Percentiles rank a stretch among this genome's conserved stretches.
These are phyloP conservation scores for Teleiodes luculella DNA, from an alignment of 2,888 invertebrate genomes.

Conservation along the genomic window DNA sequence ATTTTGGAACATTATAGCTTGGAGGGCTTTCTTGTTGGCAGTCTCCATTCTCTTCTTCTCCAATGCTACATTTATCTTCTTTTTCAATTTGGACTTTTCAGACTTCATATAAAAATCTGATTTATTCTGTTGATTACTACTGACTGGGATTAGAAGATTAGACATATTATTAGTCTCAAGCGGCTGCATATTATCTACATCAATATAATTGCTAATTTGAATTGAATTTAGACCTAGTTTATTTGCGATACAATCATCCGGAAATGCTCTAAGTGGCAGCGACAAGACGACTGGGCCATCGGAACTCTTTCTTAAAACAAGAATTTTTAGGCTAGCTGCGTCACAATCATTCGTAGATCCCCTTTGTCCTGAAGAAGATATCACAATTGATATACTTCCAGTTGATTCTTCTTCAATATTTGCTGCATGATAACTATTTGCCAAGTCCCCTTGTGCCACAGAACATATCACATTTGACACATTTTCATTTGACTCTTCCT, in stretches of 20 bases:
- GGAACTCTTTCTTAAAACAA: constrained; percentile 21
- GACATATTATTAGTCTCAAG: background rate
- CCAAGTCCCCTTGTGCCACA: too few relatives aligned
- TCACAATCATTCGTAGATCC: background rate
- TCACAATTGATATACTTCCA: background rate
- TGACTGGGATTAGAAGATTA: too few relatives aligned
- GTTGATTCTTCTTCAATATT: constrained; percentile 9
- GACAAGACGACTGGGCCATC: background rate
- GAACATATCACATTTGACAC: background rate
- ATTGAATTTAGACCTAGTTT: background rate
- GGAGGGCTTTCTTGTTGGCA: constrained; percentile 50
- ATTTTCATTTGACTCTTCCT: constrained; percentile 2
- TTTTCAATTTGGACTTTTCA: constrained; percentile 16
- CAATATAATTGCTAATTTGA: background rate
- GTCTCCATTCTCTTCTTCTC: constrained; percentile 33
- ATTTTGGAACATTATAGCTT: constrained; percentile 55
- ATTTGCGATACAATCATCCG: background rate
- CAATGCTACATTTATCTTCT: constrained; percentile 36
- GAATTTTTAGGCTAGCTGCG: background rate
- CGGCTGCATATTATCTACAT: background rate
- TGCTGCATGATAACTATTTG: too few relatives aligned
- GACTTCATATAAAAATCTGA: background rate
- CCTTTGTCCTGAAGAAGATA: too few relatives aligned
- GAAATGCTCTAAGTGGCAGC: background rate
- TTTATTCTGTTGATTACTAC: background rate